Conservation (phyloP, 2,113 vertebrate genomes). For the Mastomys coucha region DNA sequence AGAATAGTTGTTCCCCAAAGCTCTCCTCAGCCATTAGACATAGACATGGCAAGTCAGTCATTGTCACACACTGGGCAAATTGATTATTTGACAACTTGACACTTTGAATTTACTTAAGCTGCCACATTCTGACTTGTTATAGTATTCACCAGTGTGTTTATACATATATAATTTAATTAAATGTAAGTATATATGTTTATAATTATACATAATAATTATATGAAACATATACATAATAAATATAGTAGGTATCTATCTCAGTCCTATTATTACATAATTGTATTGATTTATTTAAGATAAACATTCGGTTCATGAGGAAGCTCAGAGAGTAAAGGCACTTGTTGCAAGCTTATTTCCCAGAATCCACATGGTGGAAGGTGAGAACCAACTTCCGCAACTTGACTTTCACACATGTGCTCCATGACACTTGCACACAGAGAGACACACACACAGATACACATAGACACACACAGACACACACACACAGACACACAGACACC, state of each 20-base stretch:
- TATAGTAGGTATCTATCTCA: not conserved
- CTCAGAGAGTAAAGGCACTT: not conserved
- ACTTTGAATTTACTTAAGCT: constrained; percentile 9
- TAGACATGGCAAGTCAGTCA: not conserved
- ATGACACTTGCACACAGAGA: no score
- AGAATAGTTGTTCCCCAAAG: not conserved
- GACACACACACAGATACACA: no score
- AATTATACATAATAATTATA: not conserved
- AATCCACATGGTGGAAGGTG: not conserved
- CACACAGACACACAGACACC: not conserved
- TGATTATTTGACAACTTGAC: constrained; percentile 46
- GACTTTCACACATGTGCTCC: not conserved
- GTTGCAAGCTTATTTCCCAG: not conserved
- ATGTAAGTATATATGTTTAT: no score
- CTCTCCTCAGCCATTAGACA: no score
- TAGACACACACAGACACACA: not conserved
- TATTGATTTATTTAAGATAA: not conserved
- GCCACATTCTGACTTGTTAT: not conserved
- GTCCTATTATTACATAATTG: not conserved
- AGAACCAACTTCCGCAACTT: not conserved
- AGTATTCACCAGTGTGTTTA: not conserved
- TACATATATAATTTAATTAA: no score
- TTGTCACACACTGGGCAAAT: constrained; percentile 22
- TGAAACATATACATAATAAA: not conserved
- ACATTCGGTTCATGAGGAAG: not conserved